Conservation (phyloP, 30 jellyfish, hydroid and myxozoan genomes). For the Aurelia coerulea region DNA sequence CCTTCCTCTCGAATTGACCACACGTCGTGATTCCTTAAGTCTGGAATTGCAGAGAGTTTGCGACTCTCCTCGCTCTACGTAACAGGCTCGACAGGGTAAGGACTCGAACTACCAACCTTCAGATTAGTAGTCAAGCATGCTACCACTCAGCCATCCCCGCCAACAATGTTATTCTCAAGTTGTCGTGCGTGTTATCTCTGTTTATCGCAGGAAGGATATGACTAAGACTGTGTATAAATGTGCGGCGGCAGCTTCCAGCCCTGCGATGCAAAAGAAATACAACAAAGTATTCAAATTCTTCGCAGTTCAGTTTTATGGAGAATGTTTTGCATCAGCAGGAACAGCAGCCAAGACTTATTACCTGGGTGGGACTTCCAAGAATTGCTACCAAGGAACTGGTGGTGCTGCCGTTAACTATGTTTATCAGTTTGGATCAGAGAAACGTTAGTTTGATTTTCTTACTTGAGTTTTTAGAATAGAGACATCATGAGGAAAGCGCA, state of each 20-base stretch:
- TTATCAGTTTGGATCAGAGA: conserved; percentile 68
- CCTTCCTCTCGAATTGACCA: no score
- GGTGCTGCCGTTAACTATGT: conserved; percentile 67
- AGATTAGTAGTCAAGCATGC: no score
- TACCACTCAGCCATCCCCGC: no score
- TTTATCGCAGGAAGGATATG: conserved; percentile 52
- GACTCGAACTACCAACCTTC: no score
- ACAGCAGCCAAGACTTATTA: conserved; percentile 57
- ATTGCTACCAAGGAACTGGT: conserved; percentile 83
- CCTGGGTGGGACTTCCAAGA: conserved; percentile 58
- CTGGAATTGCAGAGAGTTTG: no score
- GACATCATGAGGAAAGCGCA: no score
- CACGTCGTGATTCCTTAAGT: no score
- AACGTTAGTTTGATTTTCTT: conserved; percentile 37
- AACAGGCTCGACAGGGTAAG: no score
- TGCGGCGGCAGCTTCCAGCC: conserved; percentile 17
- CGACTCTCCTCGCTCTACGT: no score
- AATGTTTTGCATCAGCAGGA: conserved; percentile 87
- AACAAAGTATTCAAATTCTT: conserved; percentile 41
- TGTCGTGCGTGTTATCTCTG: neutral
- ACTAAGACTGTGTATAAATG: conserved; percentile 55
- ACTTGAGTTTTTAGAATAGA: no score
- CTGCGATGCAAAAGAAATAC: conserved; percentile 27
- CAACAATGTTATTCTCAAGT: no score
- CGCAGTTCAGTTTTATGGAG: conserved; percentile 79